Evolutionary conservation across 2,888 invertebrate genomes (phyloP).

Genomic region (Phytoseiulus persimilis): DNA sequence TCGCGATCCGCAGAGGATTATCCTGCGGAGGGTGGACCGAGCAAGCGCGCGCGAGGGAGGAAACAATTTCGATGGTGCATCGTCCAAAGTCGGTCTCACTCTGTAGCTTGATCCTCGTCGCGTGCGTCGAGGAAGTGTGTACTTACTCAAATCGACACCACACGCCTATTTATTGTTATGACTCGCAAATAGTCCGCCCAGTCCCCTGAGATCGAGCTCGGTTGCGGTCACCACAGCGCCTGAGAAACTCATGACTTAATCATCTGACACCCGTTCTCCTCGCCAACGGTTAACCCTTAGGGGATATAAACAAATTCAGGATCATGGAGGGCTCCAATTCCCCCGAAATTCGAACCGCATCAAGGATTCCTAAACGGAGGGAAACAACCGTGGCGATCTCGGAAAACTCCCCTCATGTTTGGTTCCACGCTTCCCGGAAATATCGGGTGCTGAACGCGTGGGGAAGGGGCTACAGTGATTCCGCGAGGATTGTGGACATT

Average conservation of each 20-base stretch:
- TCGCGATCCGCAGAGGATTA: neutral
- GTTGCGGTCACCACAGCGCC: neutral
- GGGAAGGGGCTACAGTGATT: too few species aligned
- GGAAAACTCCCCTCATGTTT: too few species aligned
- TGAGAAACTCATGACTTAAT: neutral
- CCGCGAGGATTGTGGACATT: too few species aligned
- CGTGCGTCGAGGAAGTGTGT: neutral
- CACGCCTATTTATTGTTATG: neutral
- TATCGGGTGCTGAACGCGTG: too few species aligned
- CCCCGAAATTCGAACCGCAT: too few species aligned
- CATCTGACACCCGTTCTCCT: neutral
- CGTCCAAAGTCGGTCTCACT: neutral
- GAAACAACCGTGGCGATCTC: too few species aligned
- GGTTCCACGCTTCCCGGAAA: too few species aligned
- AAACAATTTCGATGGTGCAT: neutral
- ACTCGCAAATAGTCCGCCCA: neutral
- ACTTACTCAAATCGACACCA: neutral
- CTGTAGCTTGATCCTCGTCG: neutral
- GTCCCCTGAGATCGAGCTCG: neutral
- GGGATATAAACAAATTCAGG: neutral
- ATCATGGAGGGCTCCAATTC: too few species aligned
- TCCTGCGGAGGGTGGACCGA: neutral
- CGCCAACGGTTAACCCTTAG: neutral
- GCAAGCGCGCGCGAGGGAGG: neutral
- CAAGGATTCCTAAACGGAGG: too few species aligned